Base-by-base conservation (phyloP, 2,113 vertebrate genomes). In the Gorilla gorilla region DNA sequence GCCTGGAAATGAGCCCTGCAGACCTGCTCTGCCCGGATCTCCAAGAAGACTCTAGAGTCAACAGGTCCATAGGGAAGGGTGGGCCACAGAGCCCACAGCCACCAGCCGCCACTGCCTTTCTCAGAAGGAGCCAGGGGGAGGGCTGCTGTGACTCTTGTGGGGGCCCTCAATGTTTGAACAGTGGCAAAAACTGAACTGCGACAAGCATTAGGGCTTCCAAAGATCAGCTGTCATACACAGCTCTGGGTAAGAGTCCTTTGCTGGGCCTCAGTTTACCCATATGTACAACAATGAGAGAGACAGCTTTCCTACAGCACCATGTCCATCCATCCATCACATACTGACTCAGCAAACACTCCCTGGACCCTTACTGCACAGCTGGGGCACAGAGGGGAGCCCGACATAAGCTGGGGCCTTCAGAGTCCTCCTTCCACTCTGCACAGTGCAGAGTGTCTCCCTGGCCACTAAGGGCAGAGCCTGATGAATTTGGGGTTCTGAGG, bases 271-370 rank as follows among this genome's bases (percentile, higher is more conserved):
- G 66, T 83, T 64, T 89, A 32, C 52, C 75, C 72, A 27, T 2
- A 3, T 14, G 1, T 45, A 38, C 20, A 11, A 66, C 14, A 32
- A n/a, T 1, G 8, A 52, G 25, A 76, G 30, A 84, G 40, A 72
- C 0, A 30, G 14, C 23, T 70, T 75, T 88, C 70, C 91, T 50
- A 0, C 6, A 35, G 38, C 72, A 30, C 52, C 16, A 4, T 11
- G 1, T 30, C 38, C n/a, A 64, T 3, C 57, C 12, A 6, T 30
- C 35, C 35, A 17, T 32, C 23, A 55, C 3, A 22, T 6, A 73
- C 48, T 94, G 76, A 40, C 70, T 95, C 96, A 70, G 18, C 83
- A 87, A 87, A 81, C 43, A 12, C 5, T 18, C 45, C 66, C 75
- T 13, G 78, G 20, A 22, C 52, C 16, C 68, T 59, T 23, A n/a